Evolutionary conservation across 2,113 vertebrate species (phyloP).

Genomic region (Macrotis lagotis): DNA sequence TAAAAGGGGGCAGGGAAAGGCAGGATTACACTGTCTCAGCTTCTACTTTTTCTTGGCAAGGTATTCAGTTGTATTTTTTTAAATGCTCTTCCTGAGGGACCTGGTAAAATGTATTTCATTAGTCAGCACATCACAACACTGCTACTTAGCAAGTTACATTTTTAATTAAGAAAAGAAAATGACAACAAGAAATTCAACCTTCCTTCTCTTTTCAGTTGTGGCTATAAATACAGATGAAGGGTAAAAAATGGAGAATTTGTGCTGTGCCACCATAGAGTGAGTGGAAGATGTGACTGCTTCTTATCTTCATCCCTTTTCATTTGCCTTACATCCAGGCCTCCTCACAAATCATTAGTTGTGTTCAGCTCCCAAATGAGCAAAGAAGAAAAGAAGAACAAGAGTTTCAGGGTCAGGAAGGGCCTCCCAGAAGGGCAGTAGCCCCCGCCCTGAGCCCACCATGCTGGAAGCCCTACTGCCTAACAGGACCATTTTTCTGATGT

Average conservation of each 20-base stretch:
- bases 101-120: slow-evolving; percentile 32
- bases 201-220: slow-evolving; percentile 21
- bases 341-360: slow-evolving; percentile 32
- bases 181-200: slow-evolving; percentile 40
- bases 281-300: background rate
- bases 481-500: background rate
- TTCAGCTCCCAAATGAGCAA: background rate
- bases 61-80: background rate
- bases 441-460: background rate
- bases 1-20: fast-evolving
- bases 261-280: background rate
- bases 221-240: slow-evolving; percentile 18
- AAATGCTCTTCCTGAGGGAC: slow-evolving; percentile 22
- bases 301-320: background rate
- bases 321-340: slow-evolving; percentile 2
- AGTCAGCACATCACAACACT: slow-evolving; percentile 29
- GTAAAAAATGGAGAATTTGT: slow-evolving; percentile 13
- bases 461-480: background rate
- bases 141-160: slow-evolving; percentile 34
- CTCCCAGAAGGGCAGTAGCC: background rate
- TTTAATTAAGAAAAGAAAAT: slow-evolving; percentile 29
- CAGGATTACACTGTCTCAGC: background rate
- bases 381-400: slow-evolving; percentile 17
- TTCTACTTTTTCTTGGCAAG: background rate
- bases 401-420: background rate